Conservation (phyloP, 2,113 vertebrate species). For the Pardalotus punctatus region DNA sequence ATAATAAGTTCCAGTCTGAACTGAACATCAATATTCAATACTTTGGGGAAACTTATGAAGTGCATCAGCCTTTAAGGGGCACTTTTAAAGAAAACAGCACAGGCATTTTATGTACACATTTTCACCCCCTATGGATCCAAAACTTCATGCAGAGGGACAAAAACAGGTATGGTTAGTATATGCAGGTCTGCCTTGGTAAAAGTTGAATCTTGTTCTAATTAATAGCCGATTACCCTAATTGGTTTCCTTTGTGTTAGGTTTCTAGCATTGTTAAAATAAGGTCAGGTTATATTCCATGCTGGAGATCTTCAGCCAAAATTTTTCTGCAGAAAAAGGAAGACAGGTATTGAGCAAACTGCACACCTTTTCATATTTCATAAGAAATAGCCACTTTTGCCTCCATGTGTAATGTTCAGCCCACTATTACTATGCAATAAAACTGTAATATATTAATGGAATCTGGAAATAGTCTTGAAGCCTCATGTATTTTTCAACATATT, state of each 20-base stretch:
- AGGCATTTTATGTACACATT: not conserved
- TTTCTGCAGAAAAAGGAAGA: not conserved
- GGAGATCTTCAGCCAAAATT: not conserved
- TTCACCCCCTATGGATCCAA: not conserved
- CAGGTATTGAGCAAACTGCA: not conserved
- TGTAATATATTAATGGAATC: constrained; percentile 24
- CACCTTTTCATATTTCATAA: not conserved
- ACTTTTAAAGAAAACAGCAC: not conserved
- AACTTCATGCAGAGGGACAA: not conserved
- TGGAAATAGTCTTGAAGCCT: constrained; percentile 20
- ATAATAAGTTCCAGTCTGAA: not conserved
- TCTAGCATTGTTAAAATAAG: not conserved
- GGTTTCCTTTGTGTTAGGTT: not conserved
- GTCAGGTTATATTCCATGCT: not conserved
- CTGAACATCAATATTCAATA: not conserved
- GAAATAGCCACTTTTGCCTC: not conserved
- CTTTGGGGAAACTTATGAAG: not conserved
- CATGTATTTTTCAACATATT: constrained; percentile 42
- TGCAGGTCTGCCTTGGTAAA: not conserved
- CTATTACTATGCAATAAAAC: not conserved
- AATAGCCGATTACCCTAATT: not conserved
- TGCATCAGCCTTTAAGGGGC: not conserved
- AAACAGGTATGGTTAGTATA: not conserved
- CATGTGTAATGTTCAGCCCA: not conserved
- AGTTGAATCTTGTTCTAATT: not conserved